phyloP scores from a whole-genome alignment of 2,888 invertebrate species.

The Hypena proboscidalis region DNA sequence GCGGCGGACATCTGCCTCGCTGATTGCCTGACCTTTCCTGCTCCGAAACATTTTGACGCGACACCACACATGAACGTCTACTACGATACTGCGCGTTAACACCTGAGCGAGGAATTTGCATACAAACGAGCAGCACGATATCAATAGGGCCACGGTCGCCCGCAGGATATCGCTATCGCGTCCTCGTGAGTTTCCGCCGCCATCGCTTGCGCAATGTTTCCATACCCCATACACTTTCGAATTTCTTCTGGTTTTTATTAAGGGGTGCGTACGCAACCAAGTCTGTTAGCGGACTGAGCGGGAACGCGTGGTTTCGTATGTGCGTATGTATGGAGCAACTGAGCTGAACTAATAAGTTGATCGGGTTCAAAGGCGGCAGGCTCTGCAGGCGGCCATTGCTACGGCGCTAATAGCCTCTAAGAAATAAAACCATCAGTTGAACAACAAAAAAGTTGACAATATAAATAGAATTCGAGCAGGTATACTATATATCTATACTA shows the following conservation, averaged over 20 bases:
- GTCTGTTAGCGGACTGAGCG: slow-evolving; percentile 74
- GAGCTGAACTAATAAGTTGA: slow-evolving; percentile 79
- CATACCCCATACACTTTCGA: slow-evolving; percentile 52
- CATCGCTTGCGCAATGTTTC: slow-evolving; percentile 70
- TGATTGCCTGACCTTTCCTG: slow-evolving; percentile 74
- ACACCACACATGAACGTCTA: slow-evolving; percentile 56
- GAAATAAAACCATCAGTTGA: slow-evolving; percentile 14
- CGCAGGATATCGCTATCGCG: slow-evolving; percentile 79
- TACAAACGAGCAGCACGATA: slow-evolving; percentile 71
- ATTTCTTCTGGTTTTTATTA: slow-evolving; percentile 49
- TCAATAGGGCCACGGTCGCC: slow-evolving; percentile 82
- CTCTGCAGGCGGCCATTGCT: slow-evolving; percentile 69
- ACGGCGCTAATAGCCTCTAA: slow-evolving; percentile 57
- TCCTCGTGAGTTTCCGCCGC: slow-evolving; percentile 73
- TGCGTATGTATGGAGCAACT: slow-evolving; percentile 69
- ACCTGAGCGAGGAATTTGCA: slow-evolving; percentile 73
- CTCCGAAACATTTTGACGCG: slow-evolving; percentile 69
- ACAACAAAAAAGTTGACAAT: slow-evolving; percentile 3
- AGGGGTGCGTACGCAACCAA: slow-evolving; percentile 72
- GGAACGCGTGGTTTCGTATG: slow-evolving; percentile 64
- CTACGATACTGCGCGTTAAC: slow-evolving; percentile 62
- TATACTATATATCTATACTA: no score
- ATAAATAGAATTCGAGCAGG: no score
- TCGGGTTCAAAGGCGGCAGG: slow-evolving; percentile 79
- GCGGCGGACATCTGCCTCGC: slow-evolving; percentile 78